Evolutionary conservation across 2,888 invertebrate species (phyloP).

Genomic region (Boloria selene): DNA sequence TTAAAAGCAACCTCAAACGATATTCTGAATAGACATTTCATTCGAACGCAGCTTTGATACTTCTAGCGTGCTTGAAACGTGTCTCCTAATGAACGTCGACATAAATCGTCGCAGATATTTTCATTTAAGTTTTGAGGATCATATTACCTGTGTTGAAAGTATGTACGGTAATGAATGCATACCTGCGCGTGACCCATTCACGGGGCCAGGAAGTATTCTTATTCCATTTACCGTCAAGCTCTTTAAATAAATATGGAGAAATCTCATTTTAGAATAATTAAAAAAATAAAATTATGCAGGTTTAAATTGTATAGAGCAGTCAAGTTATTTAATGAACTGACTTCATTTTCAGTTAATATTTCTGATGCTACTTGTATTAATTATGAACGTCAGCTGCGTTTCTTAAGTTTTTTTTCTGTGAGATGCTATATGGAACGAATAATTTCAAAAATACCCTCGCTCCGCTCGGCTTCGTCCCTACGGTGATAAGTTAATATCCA

Average conservation of each 20-base stretch:
- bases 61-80: slow-evolving; percentile 42
- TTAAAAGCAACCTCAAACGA: slow-evolving; percentile 22
- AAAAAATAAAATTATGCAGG: no score
- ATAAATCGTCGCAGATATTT: slow-evolving; percentile 70
- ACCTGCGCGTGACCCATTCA: slow-evolving; percentile 45
- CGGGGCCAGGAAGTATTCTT: slow-evolving; percentile 24
- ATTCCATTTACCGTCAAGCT: background rate
- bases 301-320: no score
- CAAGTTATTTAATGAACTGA: no score
- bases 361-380: no score
- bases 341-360: no score
- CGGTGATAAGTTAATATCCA: no score
- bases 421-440: no score
- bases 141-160: slow-evolving; percentile 54
- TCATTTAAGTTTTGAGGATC: slow-evolving; percentile 68
- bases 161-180: slow-evolving; percentile 68
- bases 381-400: no score
- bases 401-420: no score
- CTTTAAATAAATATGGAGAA: background rate
- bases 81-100: slow-evolving; percentile 60
- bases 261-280: background rate
- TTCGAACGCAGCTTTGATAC: slow-evolving; percentile 44
- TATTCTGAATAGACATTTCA: slow-evolving; percentile 28
- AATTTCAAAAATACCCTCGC: no score
- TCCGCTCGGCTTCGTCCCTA: no score